A percentile compares a stretch with the other conserved stretches of the same genome.
Evolutionary conservation across 2,797 vertebrate species (phyloP).

Genomic region (Sebastes trivittatus): DNA sequence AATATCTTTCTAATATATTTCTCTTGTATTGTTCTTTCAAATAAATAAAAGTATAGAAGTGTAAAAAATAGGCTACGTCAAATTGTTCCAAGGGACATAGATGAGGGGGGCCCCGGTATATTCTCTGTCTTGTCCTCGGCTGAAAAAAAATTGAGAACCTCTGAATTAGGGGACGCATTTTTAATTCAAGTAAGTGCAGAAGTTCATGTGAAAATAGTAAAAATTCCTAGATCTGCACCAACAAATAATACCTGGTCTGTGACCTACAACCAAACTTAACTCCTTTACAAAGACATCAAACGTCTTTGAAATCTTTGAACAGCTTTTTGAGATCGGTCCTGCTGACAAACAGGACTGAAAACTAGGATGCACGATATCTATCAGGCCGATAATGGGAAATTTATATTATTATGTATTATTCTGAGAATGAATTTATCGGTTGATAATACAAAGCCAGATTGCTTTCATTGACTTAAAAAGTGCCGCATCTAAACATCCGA

Average conservation of each 20-base stretch:
- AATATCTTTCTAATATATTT: no score
- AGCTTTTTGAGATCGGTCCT: not conserved
- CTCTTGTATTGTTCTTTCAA: no score
- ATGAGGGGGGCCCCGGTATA: no score
- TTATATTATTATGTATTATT: not conserved
- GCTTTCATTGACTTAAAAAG: not conserved
- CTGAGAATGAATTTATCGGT: not conserved
- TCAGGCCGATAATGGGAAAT: not conserved
- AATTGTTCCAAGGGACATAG: no score
- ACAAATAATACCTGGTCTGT: not conserved
- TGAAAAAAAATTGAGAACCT: no score
- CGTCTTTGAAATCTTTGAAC: not conserved
- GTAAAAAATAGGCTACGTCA: no score
- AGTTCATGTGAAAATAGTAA: not conserved
- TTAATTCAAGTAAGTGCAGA: not conserved
- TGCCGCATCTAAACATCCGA: not conserved
- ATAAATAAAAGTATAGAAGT: no score
- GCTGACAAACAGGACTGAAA: not conserved
- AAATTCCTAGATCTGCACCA: not conserved
- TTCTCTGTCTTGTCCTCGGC: no score
- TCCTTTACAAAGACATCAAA: not conserved
- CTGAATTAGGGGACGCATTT: not conserved
- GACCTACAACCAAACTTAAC: not conserved
- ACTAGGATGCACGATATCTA: accelerated
- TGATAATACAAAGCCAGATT: not conserved